Evolutionary conservation across 2,888 invertebrate species (phyloP).

Genomic region (Leptopilina drosophilae): DNA sequence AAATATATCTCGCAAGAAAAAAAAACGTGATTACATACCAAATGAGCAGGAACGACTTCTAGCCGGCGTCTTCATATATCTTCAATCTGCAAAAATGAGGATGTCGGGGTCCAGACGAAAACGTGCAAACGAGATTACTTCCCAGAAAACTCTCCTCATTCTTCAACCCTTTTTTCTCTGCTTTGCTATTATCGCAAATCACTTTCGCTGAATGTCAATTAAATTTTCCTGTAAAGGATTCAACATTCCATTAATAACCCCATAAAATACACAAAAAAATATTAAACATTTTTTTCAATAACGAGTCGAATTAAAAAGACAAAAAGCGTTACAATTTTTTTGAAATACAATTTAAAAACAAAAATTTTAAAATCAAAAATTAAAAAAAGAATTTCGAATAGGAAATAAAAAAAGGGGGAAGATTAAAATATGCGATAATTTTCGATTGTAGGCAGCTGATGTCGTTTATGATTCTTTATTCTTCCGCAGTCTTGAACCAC

Average conservation of each 20-base stretch:
- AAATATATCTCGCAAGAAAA: background rate
- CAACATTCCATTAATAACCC: background rate
- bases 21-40: conserved; percentile 25
- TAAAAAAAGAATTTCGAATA: background rate
- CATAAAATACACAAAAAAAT: background rate
- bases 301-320: background rate
- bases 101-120: conserved; percentile 61
- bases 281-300: too few relatives aligned
- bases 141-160: conserved; percentile 63
- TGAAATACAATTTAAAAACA: too few relatives aligned
- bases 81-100: conserved; percentile 62
- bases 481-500: conserved; percentile 48
- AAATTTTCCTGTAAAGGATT: conserved; percentile 56
- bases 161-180: conserved; percentile 37
- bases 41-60: conserved; percentile 49
- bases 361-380: background rate
- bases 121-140: conserved; percentile 64
- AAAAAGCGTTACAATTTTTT: background rate
- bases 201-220: conserved; percentile 66
- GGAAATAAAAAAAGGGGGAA: background rate
- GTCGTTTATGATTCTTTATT: conserved; percentile 47
- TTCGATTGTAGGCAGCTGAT: conserved; percentile 49
- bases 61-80: conserved; percentile 65
- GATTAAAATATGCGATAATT: conserved; percentile 43
- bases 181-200: conserved; percentile 60